phyloP scores from a whole-genome alignment of 2,888 invertebrate genomes.

The Himalopsyche japonica region DNA sequence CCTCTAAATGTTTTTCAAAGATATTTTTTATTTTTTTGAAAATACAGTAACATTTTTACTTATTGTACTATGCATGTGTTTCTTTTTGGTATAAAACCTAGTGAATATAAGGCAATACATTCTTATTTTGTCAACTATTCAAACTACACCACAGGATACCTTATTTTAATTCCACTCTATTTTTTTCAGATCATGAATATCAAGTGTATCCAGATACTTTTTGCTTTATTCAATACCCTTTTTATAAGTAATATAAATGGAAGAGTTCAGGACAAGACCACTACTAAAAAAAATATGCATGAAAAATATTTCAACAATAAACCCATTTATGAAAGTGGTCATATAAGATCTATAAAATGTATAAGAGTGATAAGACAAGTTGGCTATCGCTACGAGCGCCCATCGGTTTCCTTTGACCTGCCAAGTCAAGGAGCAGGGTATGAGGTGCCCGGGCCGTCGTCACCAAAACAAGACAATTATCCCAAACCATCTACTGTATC shows the following conservation, averaged over 20 bases:
- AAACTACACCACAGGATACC: no score
- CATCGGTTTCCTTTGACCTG: conserved; percentile 53
- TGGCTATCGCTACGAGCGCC: conserved; percentile 56
- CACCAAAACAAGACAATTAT: neutral
- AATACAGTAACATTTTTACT: no score
- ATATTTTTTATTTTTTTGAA: no score
- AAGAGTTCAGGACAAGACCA: neutral
- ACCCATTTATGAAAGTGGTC: neutral
- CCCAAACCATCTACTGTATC: neutral
- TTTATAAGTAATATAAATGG: neutral
- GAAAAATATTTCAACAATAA: neutral
- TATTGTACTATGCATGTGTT: no score
- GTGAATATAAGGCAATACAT: no score
- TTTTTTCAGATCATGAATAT: neutral
- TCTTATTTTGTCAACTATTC: no score
- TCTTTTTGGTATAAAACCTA: no score
- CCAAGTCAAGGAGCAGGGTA: conserved; percentile 47
- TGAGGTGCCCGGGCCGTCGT: conserved; percentile 39
- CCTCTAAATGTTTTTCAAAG: no score
- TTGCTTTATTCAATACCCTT: neutral
- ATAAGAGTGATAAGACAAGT: conserved; percentile 50
- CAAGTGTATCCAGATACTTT: neutral
- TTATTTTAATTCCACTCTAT: neutral
- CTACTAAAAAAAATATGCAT: neutral
- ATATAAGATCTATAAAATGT: neutral